phyloP scores from a whole-genome alignment of 2,888 invertebrate genomes.

The Agrotis exclamationis region DNA sequence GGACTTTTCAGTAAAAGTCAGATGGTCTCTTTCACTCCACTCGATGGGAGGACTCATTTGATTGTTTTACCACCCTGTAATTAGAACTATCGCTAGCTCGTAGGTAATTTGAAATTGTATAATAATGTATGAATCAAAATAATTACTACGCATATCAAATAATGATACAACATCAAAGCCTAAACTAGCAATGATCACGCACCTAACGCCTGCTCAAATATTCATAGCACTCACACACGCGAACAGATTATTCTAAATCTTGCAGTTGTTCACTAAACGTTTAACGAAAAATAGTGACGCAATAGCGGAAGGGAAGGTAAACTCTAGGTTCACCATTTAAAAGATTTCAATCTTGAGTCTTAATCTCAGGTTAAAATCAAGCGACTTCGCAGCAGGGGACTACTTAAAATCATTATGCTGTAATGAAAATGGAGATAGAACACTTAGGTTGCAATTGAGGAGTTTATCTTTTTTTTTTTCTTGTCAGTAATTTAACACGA shows the following conservation, averaged over 20 bases:
- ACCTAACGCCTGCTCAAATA: slow-evolving; percentile 46
- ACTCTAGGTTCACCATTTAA: slow-evolving; percentile 21
- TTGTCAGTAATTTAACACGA: slow-evolving; percentile 80
- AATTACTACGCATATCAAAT: neutral
- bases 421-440: slow-evolving; percentile 63
- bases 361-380: slow-evolving; percentile 48
- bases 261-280: slow-evolving; percentile 46
- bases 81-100: no score
- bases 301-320: slow-evolving; percentile 33
- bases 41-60: no score
- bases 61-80: no score
- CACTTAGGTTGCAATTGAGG: slow-evolving; percentile 68
- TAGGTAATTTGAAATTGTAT: no score
- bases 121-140: neutral
- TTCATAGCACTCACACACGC: slow-evolving; percentile 45
- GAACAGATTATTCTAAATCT: slow-evolving; percentile 35
- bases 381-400: slow-evolving; percentile 24
- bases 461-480: slow-evolving; percentile 67
- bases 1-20: no score
- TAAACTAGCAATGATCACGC: neutral
- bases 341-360: slow-evolving; percentile 44
- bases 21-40: no score
- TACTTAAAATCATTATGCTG: slow-evolving; percentile 60
- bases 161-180: slow-evolving; percentile 10
- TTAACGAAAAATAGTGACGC: slow-evolving; percentile 46